Evolutionary conservation across 2,113 vertebrate species (phyloP).

Genomic region (Nannobrachium achirus): DNA sequence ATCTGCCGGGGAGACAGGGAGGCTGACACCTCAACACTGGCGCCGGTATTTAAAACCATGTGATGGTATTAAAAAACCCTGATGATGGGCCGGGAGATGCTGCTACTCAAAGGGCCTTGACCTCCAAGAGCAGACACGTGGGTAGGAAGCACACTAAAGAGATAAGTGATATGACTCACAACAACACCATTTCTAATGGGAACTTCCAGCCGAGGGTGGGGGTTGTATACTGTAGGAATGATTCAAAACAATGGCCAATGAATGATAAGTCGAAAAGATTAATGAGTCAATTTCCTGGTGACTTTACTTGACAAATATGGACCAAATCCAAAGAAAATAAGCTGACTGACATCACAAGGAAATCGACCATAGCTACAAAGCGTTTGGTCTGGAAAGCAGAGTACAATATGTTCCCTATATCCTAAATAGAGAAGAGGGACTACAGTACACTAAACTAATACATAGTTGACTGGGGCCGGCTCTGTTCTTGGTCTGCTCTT

Average conservation of each 20-base stretch:
- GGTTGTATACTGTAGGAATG: constrained; percentile 14
- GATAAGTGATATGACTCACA: constrained; percentile 3
- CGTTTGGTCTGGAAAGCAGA: too few relatives aligned
- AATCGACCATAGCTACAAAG: too few relatives aligned
- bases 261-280: not conserved
- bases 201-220: constrained; percentile 1
- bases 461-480: too few relatives aligned
- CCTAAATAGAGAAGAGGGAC: too few relatives aligned
- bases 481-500: too few relatives aligned
- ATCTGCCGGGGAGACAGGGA: constrained; percentile 76
- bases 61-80: not conserved
- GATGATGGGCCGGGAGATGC: constrained; percentile 67
- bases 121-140: constrained; percentile 41
- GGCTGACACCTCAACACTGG: constrained; percentile 71
- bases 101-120: constrained; percentile 57
- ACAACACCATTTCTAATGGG: constrained; percentile 32
- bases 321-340: not conserved
- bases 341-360: too few relatives aligned
- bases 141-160: constrained; percentile 38
- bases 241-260: constrained; percentile 3
- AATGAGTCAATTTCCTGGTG: constrained; percentile 1
- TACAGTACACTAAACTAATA: too few relatives aligned
- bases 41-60: constrained; percentile 77
- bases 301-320: constrained; percentile 1
- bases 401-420: too few relatives aligned